Percentiles rank a stretch among this genome's conserved stretches.
These are phyloP conservation scores for Pogonomyrmex barbatus DNA, from an alignment of 1,140 invertebrate species.

Conservation along the genomic window DNA sequence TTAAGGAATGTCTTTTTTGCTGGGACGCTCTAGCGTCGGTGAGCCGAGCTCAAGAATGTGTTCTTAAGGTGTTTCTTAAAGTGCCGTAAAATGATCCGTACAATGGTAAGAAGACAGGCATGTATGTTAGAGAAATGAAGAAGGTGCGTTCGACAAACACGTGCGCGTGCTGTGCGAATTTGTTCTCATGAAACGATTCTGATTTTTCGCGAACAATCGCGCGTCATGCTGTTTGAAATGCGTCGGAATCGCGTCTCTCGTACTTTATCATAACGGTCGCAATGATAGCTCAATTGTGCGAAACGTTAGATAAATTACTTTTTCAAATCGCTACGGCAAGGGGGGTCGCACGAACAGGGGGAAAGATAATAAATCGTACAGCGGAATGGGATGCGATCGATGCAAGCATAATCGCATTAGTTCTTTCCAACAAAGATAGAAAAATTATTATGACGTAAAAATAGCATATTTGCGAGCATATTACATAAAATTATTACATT, in stretches of 20 bases:
- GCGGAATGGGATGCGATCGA: constrained; percentile 34
- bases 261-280: constrained; percentile 54
- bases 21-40: background rate
- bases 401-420: constrained; percentile 45
- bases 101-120: background rate
- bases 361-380: constrained; percentile 45
- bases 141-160: constrained; percentile 17
- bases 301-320: constrained; percentile 62
- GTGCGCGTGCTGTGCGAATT: constrained; percentile 28
- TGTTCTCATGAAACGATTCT: constrained; percentile 32
- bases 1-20: constrained; percentile 66
- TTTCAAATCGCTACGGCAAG: constrained; percentile 51
- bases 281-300: constrained; percentile 65
- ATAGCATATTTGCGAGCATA: background rate
- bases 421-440: constrained; percentile 5
- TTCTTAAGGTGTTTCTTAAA: constrained; percentile 37
- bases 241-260: constrained; percentile 24
- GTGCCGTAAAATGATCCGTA: constrained; percentile 46
- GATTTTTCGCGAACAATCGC: constrained; percentile 46
- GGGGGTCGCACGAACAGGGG: constrained; percentile 7
- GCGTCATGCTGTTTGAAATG: constrained; percentile 1
- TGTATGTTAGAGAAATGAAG: background rate
- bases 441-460: background rate
- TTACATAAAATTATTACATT: background rate
- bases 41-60: constrained; percentile 10